phyloP scores from a whole-genome alignment of 2,797 vertebrate genomes.

The Champsocephalus gunnari region DNA sequence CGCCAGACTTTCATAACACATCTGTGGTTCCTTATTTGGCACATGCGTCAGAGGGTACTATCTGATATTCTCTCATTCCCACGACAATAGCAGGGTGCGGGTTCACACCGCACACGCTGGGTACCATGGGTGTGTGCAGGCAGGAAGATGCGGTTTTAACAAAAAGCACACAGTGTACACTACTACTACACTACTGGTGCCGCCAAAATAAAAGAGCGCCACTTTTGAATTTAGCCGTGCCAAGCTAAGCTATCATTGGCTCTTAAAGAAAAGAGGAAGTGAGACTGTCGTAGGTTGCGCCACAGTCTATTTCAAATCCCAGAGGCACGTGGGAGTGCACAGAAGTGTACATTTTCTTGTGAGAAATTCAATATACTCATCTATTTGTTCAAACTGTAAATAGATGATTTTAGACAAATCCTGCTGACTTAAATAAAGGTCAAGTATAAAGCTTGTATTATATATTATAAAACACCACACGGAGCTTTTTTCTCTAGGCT shows the following conservation, averaged over 20 bases:
- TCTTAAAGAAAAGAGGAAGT: conserved; percentile 68
- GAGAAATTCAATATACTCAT: neutral
- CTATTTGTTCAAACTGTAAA: too few relatives aligned
- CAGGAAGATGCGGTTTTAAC: conserved; percentile 79
- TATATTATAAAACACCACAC: neutral
- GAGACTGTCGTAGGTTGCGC: conserved; percentile 13
- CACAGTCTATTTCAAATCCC: conserved; percentile 23
- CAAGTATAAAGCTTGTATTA: neutral
- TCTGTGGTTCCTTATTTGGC: conserved; percentile 21
- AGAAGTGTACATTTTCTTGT: neutral
- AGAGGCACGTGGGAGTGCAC: conserved; percentile 4
- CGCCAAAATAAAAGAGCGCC: conserved; percentile 71
- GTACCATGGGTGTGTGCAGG: conserved; percentile 57
- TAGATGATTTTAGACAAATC: neutral
- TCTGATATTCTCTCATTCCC: conserved; percentile 21
- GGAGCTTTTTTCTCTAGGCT: neutral
- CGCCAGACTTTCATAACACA: conserved; percentile 11
- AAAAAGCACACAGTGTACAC: conserved; percentile 27
- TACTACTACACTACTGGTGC: conserved; percentile 17
- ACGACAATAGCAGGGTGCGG: conserved; percentile 36
- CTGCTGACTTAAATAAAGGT: neutral
- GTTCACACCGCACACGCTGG: conserved; percentile 37
- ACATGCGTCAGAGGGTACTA: conserved; percentile 29
- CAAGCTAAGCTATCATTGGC: conserved; percentile 60
- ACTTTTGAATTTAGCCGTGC: conserved; percentile 73